Conservation (phyloP, 2,797 vertebrate genomes). For the Oryzias dopingdopingensis region DNA sequence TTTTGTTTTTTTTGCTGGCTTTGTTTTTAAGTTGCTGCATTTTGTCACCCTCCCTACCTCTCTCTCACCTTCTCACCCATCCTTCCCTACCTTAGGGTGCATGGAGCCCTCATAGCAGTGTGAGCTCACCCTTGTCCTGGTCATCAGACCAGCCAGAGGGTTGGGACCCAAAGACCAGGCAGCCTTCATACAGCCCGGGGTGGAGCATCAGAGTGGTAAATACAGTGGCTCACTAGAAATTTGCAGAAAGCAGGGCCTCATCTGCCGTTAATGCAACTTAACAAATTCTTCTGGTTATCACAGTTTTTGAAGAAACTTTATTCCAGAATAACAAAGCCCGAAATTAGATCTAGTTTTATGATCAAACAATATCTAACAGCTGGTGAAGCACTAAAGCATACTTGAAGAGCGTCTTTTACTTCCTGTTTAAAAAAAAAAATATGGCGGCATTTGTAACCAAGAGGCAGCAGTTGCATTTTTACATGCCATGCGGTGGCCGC, state of each 20-base stretch:
- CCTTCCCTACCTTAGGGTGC: slow-evolving; percentile 93
- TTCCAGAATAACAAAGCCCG: no score
- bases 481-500: no score
- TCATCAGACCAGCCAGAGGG: slow-evolving; percentile 95
- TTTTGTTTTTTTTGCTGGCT: slow-evolving; percentile 86
- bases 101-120: slow-evolving; percentile 97
- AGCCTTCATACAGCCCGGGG: slow-evolving; percentile 90
- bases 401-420: no score
- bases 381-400: no score
- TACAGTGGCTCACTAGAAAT: slow-evolving; percentile 67
- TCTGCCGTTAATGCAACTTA: slow-evolving; percentile 45
- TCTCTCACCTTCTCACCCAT: slow-evolving; percentile 80
- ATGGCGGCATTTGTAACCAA: no score
- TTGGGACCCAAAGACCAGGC: slow-evolving; percentile 98
- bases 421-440: no score
- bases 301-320: slow-evolving; percentile 4
- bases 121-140: slow-evolving; percentile 95
- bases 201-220: slow-evolving; percentile 99
- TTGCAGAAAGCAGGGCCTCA: slow-evolving; percentile 51
- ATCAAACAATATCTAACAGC: no score
- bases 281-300: slow-evolving; percentile 43
- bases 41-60: slow-evolving; percentile 81
- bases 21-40: slow-evolving; percentile 87
- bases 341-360: no score
- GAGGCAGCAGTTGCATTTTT: no score